phyloP scores from a whole-genome alignment of 1,140 invertebrate genomes.

The Temnothorax nylanderi region DNA sequence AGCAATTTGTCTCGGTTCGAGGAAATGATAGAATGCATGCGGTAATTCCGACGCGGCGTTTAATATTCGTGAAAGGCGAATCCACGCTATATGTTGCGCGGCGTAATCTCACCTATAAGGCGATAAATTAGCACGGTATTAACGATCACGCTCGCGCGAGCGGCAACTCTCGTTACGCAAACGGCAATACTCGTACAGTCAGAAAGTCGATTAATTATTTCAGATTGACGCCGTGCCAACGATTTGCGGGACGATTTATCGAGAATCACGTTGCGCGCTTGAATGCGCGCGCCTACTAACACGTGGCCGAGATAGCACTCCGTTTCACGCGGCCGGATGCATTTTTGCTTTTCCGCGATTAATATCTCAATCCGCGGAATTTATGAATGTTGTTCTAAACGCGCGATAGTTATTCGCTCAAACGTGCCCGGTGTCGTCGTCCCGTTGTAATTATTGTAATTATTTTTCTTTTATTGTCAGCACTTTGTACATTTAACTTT shows the following conservation, averaged over 20 bases:
- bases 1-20: neutral
- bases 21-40: neutral
- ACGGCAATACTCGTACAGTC: slow-evolving; percentile 36
- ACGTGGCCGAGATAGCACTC: slow-evolving; percentile 32
- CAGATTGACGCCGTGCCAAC: slow-evolving; percentile 61
- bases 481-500: neutral
- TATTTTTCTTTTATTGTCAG: neutral
- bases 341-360: slow-evolving; percentile 25
- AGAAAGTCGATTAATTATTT: slow-evolving; percentile 68
- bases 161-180: slow-evolving; percentile 65
- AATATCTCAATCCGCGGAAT: slow-evolving; percentile 59
- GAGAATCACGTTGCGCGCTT: slow-evolving; percentile 53
- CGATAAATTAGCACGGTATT: slow-evolving; percentile 70
- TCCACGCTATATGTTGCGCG: slow-evolving; percentile 19
- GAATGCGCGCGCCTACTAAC: slow-evolving; percentile 52
- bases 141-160: slow-evolving; percentile 58
- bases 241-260: slow-evolving; percentile 68
- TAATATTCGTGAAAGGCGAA: slow-evolving; percentile 38
- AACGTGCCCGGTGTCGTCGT: neutral
- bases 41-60: slow-evolving; percentile 28
- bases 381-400: slow-evolving; percentile 47
- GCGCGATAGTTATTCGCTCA: neutral
- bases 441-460: neutral
- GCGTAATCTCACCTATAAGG: slow-evolving; percentile 46
- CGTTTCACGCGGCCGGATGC: neutral